Percentiles rank a stretch among this genome's conserved stretches.
Evolutionary conservation across 2,113 vertebrate genomes (phyloP).

Genomic region (Coracopsis vasa): DNA sequence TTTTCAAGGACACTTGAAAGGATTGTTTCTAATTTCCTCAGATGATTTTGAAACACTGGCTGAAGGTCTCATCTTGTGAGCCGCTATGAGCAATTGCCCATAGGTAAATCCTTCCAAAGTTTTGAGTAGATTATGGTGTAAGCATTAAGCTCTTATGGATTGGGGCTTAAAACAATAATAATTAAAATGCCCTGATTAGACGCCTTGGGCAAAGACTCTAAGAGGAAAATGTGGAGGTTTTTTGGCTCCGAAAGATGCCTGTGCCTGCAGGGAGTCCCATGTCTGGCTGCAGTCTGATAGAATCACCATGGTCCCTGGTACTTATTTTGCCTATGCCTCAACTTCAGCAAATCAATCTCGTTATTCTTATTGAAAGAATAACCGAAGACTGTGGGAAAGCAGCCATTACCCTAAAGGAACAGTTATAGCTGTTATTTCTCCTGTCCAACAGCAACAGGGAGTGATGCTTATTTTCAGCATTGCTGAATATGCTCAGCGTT

Average conservation of each 20-base stretch:
- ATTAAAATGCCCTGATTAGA: background rate
- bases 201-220: background rate
- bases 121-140: background rate
- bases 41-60: slow-evolving; percentile 9
- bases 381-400: background rate
- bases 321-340: background rate
- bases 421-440: background rate
- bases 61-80: background rate
- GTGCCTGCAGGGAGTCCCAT: background rate
- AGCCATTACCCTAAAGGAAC: slow-evolving; percentile 2
- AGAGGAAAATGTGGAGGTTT: background rate
- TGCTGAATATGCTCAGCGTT: background rate
- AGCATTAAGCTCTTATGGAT: background rate
- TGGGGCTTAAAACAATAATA: background rate
- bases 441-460: background rate
- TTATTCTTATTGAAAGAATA: slow-evolving; percentile 21
- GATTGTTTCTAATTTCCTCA: slow-evolving; percentile 10
- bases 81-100: background rate
- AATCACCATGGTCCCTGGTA: background rate
- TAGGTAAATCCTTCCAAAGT: background rate
- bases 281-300: background rate
- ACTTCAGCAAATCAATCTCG: background rate
- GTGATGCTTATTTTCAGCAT: background rate
- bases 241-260: background rate
- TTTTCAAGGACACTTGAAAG: slow-evolving; percentile 42